Percentiles rank a stretch among this genome's conserved stretches.
phyloP scores from a whole-genome alignment of 2,888 invertebrate species.

The Drosophila lacicola region DNA sequence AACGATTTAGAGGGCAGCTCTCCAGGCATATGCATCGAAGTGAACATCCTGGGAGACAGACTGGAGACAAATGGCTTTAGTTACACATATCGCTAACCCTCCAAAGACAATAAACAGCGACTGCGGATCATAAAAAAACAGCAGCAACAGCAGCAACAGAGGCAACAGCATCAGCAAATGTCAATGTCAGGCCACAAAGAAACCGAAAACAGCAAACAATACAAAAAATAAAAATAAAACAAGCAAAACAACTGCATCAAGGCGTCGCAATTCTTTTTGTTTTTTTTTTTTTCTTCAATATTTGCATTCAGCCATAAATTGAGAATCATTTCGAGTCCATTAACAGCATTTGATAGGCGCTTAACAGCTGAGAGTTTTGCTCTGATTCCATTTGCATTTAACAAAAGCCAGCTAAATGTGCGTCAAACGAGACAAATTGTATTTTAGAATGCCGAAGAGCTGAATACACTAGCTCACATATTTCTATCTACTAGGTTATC shows the following conservation, averaged over 20 bases:
- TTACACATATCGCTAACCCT: constrained; percentile 6
- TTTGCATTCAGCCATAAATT: constrained; percentile 15
- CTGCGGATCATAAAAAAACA: constrained; percentile 35
- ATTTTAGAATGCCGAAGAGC: not conserved
- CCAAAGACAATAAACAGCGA: constrained; percentile 23
- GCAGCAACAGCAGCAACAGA: constrained; percentile 25
- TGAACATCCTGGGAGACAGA: constrained; percentile 67
- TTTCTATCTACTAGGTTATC: not conserved
- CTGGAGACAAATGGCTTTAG: constrained; percentile 55
- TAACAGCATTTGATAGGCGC: constrained; percentile 36
- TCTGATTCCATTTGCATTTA: constrained; percentile 21
- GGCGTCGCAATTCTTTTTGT: constrained; percentile 29
- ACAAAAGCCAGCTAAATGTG: not conserved
- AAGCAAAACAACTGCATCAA: constrained; percentile 43
- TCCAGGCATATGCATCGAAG: constrained; percentile 41
- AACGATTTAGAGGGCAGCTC: constrained; percentile 41
- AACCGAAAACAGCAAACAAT: constrained; percentile 43
- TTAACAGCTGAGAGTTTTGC: constrained; percentile 1
- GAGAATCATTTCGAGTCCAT: constrained; percentile 11
- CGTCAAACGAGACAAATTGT: not conserved
- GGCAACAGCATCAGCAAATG: constrained; percentile 72
- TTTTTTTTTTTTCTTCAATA: constrained; percentile 1
- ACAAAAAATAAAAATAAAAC: constrained; percentile 21
- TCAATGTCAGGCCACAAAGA: constrained; percentile 78
- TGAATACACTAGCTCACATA: not conserved